phyloP scores from a whole-genome alignment of 30 jellyfish, hydroid and myxozoan genomes.

The Chironex yamaguchii region DNA sequence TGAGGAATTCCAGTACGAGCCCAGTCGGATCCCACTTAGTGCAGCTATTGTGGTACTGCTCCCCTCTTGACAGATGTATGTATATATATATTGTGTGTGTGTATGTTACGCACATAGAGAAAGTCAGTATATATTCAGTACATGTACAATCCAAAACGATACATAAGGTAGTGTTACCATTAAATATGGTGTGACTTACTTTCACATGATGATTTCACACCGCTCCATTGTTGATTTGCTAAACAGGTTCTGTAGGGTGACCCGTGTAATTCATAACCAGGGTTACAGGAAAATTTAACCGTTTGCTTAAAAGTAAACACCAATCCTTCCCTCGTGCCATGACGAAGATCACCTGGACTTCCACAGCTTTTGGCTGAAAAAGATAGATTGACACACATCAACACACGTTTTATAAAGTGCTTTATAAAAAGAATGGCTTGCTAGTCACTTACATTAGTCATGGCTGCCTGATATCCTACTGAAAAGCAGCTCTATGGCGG shows the following conservation, averaged over 20 bases:
- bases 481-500: no score
- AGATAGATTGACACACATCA: no score
- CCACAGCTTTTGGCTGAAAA: constrained; percentile 62
- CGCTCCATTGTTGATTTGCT: constrained; percentile 82
- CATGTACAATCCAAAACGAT: background rate
- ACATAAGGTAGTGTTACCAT: background rate
- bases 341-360: constrained; percentile 13
- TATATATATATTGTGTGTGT: no score
- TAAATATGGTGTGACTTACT: constrained; percentile 77
- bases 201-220: constrained; percentile 71
- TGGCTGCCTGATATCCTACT: no score
- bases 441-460: no score
- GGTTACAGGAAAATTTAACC: constrained; percentile 45
- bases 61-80: no score
- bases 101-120: background rate
- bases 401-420: no score
- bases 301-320: constrained; percentile 1
- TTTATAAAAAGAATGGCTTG: no score
- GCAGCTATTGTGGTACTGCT: no score
- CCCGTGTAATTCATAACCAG: constrained; percentile 71
- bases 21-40: no score
- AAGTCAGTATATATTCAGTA: background rate
- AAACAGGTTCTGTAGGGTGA: constrained; percentile 44
- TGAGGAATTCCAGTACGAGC: no score
- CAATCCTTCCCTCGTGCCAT: constrained; percentile 35